Conservation (phyloP, 1,140 invertebrate species). For the Charaxes varanes region DNA sequence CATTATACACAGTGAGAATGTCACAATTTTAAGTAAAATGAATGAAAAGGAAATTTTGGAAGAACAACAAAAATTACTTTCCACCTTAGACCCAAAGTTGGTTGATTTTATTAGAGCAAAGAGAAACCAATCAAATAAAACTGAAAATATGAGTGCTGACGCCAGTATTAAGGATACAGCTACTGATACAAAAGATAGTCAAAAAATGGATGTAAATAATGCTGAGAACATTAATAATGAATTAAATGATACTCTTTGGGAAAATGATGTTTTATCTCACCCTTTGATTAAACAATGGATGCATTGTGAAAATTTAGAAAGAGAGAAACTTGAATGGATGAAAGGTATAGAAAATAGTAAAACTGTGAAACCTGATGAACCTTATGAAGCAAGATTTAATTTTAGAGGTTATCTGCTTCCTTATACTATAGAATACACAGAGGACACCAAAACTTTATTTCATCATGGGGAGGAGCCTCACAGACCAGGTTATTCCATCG, state of each 20-base stretch:
- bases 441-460: slow-evolving; percentile 80
- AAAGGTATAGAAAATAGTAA: slow-evolving; percentile 76
- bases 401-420: slow-evolving; percentile 81
- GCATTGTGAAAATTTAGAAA: slow-evolving; percentile 87
- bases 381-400: slow-evolving; percentile 84
- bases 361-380: slow-evolving; percentile 64
- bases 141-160: too few species aligned
- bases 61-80: slow-evolving; percentile 81
- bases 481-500: slow-evolving; percentile 90
- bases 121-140: too few species aligned
- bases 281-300: slow-evolving; percentile 82
- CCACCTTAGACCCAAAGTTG: slow-evolving; percentile 79
- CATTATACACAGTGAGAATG: slow-evolving; percentile 85
- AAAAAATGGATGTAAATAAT: slow-evolving; percentile 25
- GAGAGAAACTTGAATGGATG: slow-evolving; percentile 91
- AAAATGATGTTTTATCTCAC: slow-evolving; percentile 77
- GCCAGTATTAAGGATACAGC: slow-evolving; percentile 11
- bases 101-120: slow-evolving; percentile 80
- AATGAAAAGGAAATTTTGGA: slow-evolving; percentile 82
- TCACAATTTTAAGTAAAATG: slow-evolving; percentile 80
- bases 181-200: slow-evolving; percentile 25
- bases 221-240: slow-evolving; percentile 16
- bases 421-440: slow-evolving; percentile 77
- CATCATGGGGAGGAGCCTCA: slow-evolving; percentile 95
- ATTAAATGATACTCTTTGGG: slow-evolving; percentile 58